Evolutionary conservation across 2,113 vertebrate genomes (phyloP).

Genomic region (Lasiurus borealis): DNA sequence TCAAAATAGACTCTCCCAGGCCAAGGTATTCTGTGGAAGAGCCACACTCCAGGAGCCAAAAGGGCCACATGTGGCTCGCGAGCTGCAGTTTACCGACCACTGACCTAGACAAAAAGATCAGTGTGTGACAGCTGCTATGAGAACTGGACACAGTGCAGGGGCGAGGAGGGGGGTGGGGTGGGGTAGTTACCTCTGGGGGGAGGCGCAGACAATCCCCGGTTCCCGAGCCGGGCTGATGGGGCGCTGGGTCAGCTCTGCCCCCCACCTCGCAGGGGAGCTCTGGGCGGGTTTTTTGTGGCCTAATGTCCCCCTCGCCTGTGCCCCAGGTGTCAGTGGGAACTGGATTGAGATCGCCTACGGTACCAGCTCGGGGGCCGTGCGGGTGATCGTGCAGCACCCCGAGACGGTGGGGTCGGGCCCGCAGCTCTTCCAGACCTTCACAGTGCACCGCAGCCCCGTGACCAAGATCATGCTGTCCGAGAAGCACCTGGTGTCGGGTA

Average conservation of each 20-base stretch:
- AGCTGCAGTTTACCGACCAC: no score
- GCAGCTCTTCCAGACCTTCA: slow-evolving; percentile 98
- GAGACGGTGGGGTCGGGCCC: slow-evolving; percentile 98
- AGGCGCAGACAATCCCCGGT: neutral
- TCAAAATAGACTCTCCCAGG: no score
- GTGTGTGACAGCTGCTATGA: neutral
- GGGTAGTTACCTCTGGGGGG: no score
- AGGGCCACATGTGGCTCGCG: no score
- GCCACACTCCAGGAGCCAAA: no score
- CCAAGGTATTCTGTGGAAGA: no score
- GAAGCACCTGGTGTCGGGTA: slow-evolving; percentile 97
- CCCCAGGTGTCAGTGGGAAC: slow-evolving; percentile 96
- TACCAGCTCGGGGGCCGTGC: slow-evolving; percentile 96
- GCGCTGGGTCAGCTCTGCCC: no score
- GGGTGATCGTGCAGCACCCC: slow-evolving; percentile 97
- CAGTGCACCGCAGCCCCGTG: slow-evolving; percentile 97
- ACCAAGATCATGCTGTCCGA: slow-evolving; percentile 99
- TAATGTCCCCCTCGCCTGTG: neutral
- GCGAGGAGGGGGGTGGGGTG: no score
- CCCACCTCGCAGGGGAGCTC: neutral
- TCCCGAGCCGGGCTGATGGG: neutral
- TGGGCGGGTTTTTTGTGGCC: rapidly evolving
- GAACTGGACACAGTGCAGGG: neutral
- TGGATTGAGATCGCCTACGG: slow-evolving; percentile 99
- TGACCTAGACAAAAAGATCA: neutral